phyloP scores from a whole-genome alignment of 2,113 vertebrate genomes.

The Pyrgilauda ruficollis region DNA sequence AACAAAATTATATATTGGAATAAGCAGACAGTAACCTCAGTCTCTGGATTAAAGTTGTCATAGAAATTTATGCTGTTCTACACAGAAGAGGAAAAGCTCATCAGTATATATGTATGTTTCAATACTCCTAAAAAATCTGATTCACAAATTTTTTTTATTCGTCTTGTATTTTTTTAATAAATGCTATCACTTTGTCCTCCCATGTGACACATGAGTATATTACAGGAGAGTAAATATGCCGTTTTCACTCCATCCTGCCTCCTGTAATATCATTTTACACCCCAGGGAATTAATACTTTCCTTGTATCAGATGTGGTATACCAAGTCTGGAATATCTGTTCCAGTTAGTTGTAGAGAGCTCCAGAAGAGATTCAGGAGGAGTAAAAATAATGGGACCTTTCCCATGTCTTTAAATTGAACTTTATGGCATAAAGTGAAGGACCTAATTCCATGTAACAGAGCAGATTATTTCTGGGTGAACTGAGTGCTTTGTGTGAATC shows the following conservation, averaged over 20 bases:
- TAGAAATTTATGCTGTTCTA: not conserved
- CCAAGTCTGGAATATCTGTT: not conserved
- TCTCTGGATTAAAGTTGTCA: not conserved
- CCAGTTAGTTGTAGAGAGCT: not conserved
- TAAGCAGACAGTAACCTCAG: not conserved
- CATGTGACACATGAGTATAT: not conserved
- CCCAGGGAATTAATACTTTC: not conserved
- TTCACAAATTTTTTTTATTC: not conserved
- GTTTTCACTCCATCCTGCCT: not conserved
- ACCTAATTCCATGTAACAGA: not conserved
- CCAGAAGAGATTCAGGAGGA: not conserved
- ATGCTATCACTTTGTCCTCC: not conserved
- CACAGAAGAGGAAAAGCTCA: not conserved
- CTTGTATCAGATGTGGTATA: not conserved
- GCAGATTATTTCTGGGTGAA: not conserved
- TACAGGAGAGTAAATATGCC: not conserved
- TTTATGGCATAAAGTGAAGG: not conserved
- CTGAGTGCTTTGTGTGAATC: not conserved
- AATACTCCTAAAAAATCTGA: not conserved
- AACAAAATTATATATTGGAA: not conserved
- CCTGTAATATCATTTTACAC: not conserved
- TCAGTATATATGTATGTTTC: not conserved
- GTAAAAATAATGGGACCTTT: not conserved
- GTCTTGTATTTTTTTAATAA: not conserved
- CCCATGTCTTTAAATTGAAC: not conserved